Evolutionary conservation across 2,888 invertebrate species (phyloP).

Genomic region (Harpagoxenus sublaevis): DNA sequence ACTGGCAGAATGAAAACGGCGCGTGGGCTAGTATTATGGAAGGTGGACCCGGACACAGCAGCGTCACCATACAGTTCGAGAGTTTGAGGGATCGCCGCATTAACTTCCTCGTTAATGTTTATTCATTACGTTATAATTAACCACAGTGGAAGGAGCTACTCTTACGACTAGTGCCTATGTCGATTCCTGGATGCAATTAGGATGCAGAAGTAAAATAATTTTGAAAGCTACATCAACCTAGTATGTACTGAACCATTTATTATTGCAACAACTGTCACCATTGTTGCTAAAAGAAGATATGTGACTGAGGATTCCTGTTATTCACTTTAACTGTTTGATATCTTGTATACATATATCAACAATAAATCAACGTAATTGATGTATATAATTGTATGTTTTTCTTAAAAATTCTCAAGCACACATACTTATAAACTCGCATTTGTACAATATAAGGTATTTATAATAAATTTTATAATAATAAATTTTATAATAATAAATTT

Average conservation of each 20-base stretch:
- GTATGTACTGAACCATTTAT: background rate
- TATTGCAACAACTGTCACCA: background rate
- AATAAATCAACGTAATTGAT: constrained; percentile 32
- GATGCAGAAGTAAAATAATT: background rate
- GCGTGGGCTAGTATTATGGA: constrained; percentile 83
- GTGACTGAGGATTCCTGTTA: background rate
- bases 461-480: too few species aligned
- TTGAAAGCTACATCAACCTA: background rate
- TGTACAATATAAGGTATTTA: background rate
- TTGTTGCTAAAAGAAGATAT: background rate
- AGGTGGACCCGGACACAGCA: constrained; percentile 85
- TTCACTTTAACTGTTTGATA: background rate
- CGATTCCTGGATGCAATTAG: background rate
- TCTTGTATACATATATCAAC: background rate
- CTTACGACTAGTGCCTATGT: background rate
- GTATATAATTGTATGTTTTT: background rate
- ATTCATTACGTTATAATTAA: constrained; percentile 69
- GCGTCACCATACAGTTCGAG: constrained; percentile 85
- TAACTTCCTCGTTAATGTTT: constrained; percentile 86
- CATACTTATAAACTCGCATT: background rate
- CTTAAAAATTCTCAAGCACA: background rate
- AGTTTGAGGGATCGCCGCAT: constrained; percentile 86
- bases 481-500: too few species aligned
- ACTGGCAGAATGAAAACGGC: constrained; percentile 86
- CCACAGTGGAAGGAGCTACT: background rate